Percentiles rank a stretch among this genome's conserved stretches.
phyloP scores from a whole-genome alignment of 2,113 vertebrate genomes.

The Nyctereutes procyonoides region DNA sequence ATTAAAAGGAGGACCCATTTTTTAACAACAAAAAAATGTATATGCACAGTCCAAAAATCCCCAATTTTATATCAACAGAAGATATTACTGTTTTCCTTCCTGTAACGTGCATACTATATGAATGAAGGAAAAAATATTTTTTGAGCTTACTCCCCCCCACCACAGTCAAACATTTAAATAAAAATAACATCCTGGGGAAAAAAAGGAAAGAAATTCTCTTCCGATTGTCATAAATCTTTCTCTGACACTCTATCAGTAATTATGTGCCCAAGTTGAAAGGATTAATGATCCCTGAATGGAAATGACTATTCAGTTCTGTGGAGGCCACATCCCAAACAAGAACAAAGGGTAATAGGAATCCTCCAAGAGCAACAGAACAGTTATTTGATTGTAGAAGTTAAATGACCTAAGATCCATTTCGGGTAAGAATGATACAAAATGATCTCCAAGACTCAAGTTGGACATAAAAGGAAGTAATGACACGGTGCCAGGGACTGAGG shows the following conservation, averaged over 20 bases:
- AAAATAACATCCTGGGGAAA: neutral
- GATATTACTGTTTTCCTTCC: neutral
- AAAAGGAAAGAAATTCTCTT: neutral
- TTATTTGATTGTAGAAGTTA: neutral
- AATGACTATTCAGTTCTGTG: neutral
- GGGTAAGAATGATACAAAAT: neutral
- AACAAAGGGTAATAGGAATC: neutral
- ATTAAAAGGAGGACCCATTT: neutral
- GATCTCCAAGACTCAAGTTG: neutral
- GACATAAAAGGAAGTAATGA: neutral
- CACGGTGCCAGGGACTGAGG: fast-evolving
- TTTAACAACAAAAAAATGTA: neutral
- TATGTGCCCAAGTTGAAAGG: neutral
- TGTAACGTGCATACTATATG: neutral
- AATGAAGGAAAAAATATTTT: neutral
- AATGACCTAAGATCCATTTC: neutral
- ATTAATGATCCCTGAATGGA: neutral
- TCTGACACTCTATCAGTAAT: neutral
- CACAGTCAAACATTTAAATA: constrained; percentile 25
- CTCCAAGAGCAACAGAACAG: neutral
- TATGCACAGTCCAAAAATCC: neutral
- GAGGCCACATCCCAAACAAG: neutral
- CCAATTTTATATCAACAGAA: constrained; percentile 37
- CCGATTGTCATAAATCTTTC: neutral
- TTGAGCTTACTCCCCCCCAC: neutral